Percentiles rank a stretch among this genome's conserved stretches.
Evolutionary conservation across 2,888 invertebrate genomes (phyloP).

Genomic region (Kuschelorhynchus macadamiae): DNA sequence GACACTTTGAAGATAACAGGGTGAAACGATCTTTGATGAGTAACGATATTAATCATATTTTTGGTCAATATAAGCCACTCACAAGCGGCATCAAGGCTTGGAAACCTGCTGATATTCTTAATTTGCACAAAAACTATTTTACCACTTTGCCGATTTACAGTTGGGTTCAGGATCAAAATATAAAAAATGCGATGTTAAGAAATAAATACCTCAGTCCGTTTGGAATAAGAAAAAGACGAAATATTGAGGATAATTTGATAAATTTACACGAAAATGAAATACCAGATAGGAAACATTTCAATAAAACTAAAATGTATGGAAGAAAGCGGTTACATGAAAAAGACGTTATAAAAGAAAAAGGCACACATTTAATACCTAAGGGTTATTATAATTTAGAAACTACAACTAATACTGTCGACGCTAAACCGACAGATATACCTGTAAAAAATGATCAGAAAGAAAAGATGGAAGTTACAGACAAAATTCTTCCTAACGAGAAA

Average conservation of each 20-base stretch:
- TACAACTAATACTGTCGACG: no score
- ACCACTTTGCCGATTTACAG: conserved; percentile 22
- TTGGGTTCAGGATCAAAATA: conserved; percentile 25
- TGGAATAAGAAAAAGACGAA: conserved; percentile 20
- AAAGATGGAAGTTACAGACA: not conserved
- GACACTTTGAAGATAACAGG: not conserved
- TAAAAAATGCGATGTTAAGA: conserved; percentile 21
- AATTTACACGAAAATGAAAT: conserved; percentile 24
- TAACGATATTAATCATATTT: conserved; percentile 28
- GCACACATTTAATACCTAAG: not conserved
- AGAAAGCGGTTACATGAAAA: not conserved
- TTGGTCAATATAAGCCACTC: conserved; percentile 54
- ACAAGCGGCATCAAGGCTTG: conserved; percentile 52
- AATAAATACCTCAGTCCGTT: not conserved
- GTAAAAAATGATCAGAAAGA: no score
- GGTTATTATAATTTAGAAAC: no score
- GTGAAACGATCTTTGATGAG: conserved; percentile 47
- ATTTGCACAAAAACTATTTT: conserved; percentile 31
- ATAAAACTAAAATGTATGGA: no score
- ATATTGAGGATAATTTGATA: conserved; percentile 12
- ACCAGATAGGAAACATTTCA: not conserved
- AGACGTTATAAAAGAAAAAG: not conserved
- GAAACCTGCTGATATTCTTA: conserved; percentile 56
- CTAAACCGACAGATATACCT: no score
- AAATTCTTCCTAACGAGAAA: not conserved